Conservation (phyloP, 2,888 invertebrate species). For the Drosophila trichaetosa region DNA sequence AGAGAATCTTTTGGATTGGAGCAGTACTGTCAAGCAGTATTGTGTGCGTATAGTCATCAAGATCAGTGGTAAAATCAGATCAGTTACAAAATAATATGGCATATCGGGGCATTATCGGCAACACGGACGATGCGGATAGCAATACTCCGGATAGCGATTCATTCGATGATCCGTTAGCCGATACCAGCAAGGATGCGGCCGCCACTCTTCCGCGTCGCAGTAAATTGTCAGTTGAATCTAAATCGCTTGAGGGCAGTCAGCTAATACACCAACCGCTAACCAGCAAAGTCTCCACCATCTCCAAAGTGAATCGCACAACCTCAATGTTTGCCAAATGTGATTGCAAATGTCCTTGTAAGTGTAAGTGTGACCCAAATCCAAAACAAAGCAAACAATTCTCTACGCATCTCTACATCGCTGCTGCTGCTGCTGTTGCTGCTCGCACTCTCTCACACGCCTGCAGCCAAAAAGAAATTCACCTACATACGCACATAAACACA, state of each 20-base stretch:
- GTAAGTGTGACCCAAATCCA: slow-evolving; percentile 28
- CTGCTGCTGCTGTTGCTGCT: neutral
- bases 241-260: neutral
- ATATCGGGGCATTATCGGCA: slow-evolving; percentile 64
- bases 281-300: neutral
- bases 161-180: slow-evolving; percentile 48
- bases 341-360: slow-evolving; percentile 26
- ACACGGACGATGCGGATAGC: slow-evolving; percentile 19
- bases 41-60: neutral
- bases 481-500: neutral
- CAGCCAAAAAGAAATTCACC: neutral
- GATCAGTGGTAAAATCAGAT: neutral
- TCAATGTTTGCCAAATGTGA: neutral
- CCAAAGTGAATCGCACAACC: neutral
- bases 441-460: neutral
- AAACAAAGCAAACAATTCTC: neutral
- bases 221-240: neutral
- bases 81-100: slow-evolving; percentile 44
- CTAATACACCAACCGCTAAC: neutral
- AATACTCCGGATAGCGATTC: slow-evolving; percentile 50
- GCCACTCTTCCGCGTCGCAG: slow-evolving; percentile 4
- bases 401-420: neutral
- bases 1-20: neutral
- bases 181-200: slow-evolving; percentile 9
- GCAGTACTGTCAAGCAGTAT: neutral